Conservation (phyloP, 2,888 invertebrate genomes). For the Lasioglossum oenotherae region DNA sequence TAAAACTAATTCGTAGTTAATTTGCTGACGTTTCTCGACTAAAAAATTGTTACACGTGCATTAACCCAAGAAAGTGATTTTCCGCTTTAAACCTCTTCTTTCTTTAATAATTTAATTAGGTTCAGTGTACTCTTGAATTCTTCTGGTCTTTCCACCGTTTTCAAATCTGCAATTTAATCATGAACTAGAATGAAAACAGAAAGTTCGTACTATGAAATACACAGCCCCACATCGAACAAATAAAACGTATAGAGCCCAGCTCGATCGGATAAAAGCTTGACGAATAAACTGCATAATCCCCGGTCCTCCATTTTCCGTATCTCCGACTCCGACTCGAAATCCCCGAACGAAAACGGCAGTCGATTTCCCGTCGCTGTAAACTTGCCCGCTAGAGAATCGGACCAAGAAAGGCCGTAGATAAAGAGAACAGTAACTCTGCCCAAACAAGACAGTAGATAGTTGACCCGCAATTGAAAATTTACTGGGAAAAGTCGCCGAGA, state of each 20-base stretch:
- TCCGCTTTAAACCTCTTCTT: too few species aligned
- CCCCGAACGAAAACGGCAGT: not conserved
- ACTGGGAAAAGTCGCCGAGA: not conserved
- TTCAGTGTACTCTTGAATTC: too few species aligned
- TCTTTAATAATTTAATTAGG: too few species aligned
- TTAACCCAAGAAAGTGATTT: too few species aligned
- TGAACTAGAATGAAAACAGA: not conserved
- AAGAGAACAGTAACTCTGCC: not conserved
- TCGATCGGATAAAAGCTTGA: constrained; percentile 7
- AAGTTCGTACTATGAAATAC: not conserved
- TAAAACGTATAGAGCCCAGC: not conserved
- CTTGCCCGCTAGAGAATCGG: not conserved
- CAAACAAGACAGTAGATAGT: not conserved
- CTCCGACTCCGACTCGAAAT: not conserved
- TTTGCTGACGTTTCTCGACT: too few species aligned
- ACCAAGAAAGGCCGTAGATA: not conserved
- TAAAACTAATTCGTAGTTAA: too few species aligned
- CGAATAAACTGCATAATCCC: constrained; percentile 6
- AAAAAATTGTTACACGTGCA: too few species aligned
- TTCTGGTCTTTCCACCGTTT: too few species aligned
- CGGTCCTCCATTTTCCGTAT: not conserved
- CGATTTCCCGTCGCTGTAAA: not conserved
- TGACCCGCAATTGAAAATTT: not conserved
- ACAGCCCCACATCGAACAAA: not conserved
- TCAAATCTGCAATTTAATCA: too few species aligned